Conservation (phyloP, 2,888 invertebrate genomes). For the Catocala sponsa region DNA sequence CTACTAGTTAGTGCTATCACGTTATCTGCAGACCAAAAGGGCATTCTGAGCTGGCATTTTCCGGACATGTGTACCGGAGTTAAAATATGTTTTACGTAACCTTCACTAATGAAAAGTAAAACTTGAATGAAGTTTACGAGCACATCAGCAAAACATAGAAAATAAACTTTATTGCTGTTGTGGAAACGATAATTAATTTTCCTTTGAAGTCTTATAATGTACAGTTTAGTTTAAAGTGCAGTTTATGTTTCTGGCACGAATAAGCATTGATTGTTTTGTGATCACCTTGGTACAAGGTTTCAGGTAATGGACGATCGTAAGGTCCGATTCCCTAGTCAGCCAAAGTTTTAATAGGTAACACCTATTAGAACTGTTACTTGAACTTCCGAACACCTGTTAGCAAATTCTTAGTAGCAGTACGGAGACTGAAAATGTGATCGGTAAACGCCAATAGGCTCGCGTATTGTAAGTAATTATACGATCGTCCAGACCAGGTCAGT, state of each 20-base stretch:
- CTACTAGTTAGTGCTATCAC: neutral
- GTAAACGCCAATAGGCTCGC: too few species aligned
- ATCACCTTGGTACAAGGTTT: too few species aligned
- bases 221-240: neutral
- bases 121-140: slow-evolving; percentile 12
- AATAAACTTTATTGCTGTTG: slow-evolving; percentile 4
- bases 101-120: slow-evolving; percentile 7
- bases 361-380: too few species aligned
- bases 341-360: too few species aligned
- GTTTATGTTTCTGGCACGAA: too few species aligned
- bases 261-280: too few species aligned
- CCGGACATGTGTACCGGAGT: slow-evolving; percentile 1
- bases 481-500: too few species aligned
- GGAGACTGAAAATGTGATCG: too few species aligned
- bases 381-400: too few species aligned
- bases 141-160: slow-evolving; percentile 10
- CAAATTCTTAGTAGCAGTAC: too few species aligned
- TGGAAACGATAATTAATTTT: slow-evolving; percentile 6
- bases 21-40: neutral
- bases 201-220: neutral
- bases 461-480: too few species aligned
- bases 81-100: neutral
- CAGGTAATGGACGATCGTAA: neutral
- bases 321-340: too few species aligned
- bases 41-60: neutral